Base-by-base conservation (phyloP, 2,113 vertebrate genomes). In the Cromileptes altivelis region DNA sequence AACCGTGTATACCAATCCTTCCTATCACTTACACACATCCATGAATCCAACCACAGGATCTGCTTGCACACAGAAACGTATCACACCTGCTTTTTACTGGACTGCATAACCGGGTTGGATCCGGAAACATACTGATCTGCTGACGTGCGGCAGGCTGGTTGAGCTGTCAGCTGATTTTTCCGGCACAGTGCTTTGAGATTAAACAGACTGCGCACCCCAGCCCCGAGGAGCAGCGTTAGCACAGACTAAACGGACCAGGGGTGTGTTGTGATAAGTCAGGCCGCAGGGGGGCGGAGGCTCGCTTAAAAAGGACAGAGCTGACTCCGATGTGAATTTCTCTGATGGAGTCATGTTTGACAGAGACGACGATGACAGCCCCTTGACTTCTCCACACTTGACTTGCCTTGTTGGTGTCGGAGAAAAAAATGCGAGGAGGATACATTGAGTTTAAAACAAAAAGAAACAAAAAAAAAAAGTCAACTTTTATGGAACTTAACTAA, bases 401-500 rank as follows among this genome's bases (percentile, higher is more conserved):
- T 87, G 90, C 87, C 87, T 90, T 47, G 70, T 63, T 81, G 82
- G 70, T 68, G 42, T 75, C 47, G 78, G 76, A 86, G 84, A 73
- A 78, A 85, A 78, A 85, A 70, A 77, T n/a, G 19, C 37, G 73
- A 80, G 74, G 83, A 84, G 82, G 80, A 83, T 60, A 62, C 83
- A 80, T 75, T 70, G 52, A 80, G 70, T 92, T 91, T 76, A 84
- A 88, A 75, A 81, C 27, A 73, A 79, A 61, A 76, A 68, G 15
- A 75, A 88, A 58, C 52, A 79, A 37, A 68, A 57, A 30, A 78
- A 67, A 82, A 82, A 84, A 85, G 81, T 81, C 77, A 92, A 91
- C 91, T 91, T 94, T 87, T 90, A 70, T 84, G 78, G 89, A 89
- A 90, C 87, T 89, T 62, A 33, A 72, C 58, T 67, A 88, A 45